Conservation (phyloP, 1,140 invertebrate species). For the Gryllus bimaculatus region DNA sequence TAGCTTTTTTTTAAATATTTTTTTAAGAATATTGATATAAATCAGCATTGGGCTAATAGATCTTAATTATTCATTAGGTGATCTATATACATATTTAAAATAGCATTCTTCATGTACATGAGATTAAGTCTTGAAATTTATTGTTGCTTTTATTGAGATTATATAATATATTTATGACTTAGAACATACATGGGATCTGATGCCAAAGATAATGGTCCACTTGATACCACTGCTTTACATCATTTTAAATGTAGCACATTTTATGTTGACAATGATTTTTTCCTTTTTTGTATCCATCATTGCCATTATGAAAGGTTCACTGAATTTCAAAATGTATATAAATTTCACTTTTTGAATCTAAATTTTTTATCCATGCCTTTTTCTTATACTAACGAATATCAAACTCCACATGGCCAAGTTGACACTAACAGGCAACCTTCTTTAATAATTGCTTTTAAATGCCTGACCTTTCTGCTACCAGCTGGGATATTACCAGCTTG, state of each 20-base stretch:
- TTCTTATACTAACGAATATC: slow-evolving; percentile 39
- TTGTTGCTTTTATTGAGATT: too few relatives aligned
- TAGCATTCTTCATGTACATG: too few relatives aligned
- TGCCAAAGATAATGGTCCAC: not conserved
- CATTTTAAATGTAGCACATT: not conserved
- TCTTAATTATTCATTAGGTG: not conserved
- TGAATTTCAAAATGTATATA: slow-evolving; percentile 1
- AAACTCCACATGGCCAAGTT: slow-evolving; percentile 41
- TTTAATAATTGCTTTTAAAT: slow-evolving; percentile 22
- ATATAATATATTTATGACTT: not conserved
- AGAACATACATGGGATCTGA: slow-evolving; percentile 6
- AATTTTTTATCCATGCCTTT: slow-evolving; percentile 25
- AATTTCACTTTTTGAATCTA: slow-evolving; percentile 11
- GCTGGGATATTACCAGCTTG: slow-evolving; percentile 20
- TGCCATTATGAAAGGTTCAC: not conserved
- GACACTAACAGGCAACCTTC: slow-evolving; percentile 34
- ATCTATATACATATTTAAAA: not conserved
- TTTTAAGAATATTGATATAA: too few relatives aligned
- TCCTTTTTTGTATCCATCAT: not conserved
- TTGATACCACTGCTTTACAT: not conserved
- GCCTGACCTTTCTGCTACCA: slow-evolving; percentile 23
- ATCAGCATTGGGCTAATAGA: too few relatives aligned
- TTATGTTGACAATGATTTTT: not conserved
- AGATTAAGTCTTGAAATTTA: too few relatives aligned
- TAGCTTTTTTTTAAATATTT: too few relatives aligned